Evolutionary conservation across 1,140 invertebrate genomes (phyloP).

Genomic region (Plodia interpunctella): DNA sequence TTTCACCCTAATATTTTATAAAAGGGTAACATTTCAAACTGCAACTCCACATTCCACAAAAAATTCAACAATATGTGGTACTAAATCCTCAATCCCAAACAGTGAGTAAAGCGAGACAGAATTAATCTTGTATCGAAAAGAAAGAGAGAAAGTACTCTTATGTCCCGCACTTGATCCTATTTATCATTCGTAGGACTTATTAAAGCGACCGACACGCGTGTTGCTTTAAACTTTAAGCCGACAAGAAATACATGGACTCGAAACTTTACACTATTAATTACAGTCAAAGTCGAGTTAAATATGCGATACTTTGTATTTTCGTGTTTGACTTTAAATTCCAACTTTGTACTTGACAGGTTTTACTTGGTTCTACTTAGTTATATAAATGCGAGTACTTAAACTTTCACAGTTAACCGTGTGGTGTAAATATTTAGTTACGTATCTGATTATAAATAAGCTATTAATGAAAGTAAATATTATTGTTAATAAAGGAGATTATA

Average conservation of each 20-base stretch:
- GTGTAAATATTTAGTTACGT: slow-evolving; percentile 3
- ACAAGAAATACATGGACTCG: slow-evolving; percentile 44
- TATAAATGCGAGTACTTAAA: neutral
- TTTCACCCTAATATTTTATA: too few relatives aligned
- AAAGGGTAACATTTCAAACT: neutral
- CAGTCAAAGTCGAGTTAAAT: slow-evolving; percentile 18
- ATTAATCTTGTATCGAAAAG: slow-evolving; percentile 21
- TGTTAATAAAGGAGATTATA: slow-evolving; percentile 27
- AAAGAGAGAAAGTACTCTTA: slow-evolving; percentile 35
- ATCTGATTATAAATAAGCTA: slow-evolving; percentile 10
- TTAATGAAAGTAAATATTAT: slow-evolving; percentile 25
- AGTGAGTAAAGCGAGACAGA: slow-evolving; percentile 27
- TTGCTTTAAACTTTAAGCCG: slow-evolving; percentile 55
- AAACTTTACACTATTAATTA: slow-evolving; percentile 10
- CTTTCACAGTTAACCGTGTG: neutral
- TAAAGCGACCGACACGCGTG: slow-evolving; percentile 67
- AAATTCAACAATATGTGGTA: too few relatives aligned
- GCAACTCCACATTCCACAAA: slow-evolving; percentile 28
- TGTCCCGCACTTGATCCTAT: slow-evolving; percentile 60
- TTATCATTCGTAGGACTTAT: slow-evolving; percentile 68
- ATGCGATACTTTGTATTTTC: slow-evolving; percentile 3
- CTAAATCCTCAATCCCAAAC: slow-evolving; percentile 47
- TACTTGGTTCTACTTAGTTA: neutral
- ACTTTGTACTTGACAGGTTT: neutral
- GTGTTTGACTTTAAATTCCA: slow-evolving; percentile 2